Base-by-base conservation (phyloP, 2,113 vertebrate genomes). In the Ptilorrhoa leucosticta region DNA sequence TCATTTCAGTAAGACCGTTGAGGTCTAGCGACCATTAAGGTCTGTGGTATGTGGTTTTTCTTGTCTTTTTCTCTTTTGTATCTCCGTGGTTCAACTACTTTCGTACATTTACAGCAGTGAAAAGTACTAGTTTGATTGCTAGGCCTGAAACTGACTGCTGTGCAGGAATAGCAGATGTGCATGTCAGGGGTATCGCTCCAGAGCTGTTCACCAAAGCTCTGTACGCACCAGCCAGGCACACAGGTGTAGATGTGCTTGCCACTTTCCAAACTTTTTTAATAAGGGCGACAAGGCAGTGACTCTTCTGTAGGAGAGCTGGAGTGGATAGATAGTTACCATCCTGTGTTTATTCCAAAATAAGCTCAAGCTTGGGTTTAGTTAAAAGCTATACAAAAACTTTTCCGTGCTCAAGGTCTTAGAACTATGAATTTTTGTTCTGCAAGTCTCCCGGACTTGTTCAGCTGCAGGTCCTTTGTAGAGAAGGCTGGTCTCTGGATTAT, bases 151-250 rank as follows among this genome's bases (percentile, higher is more conserved):
- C 40, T 75, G 68, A 35, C 37, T 84, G 69, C 24, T 39, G 5
- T 79, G 39, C 20, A 3, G 4, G 54, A 77, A 50, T n/a, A 86
- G 42, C 60, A 70, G 58, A 39, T 78, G 56, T 18, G 13, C 1
- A 2, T 15, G 27, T 79, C 54, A 60, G 61, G 40, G 19, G 4
- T 54, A 15, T 68, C 0, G 1, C 31, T 81, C 30, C 1, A 0
- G 11, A 54, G 42, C 4, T 73, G 18, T 70, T 90, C 22, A 23
- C 39, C 13, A 13, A 30, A 51, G 51, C 33, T 54, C 13, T 21
- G 0, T 26, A 7, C 1, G 1, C 28, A 16, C 17, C 45, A 80
- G 37, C 39, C 42, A 33, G 6, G 11, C 63, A 57, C 14, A 8
- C 12, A 76, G 48, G 11, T 14, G 30, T 17, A 19, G 51, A 44